Percentiles rank a stretch among this genome's conserved stretches.
Evolutionary conservation across 2,797 vertebrate genomes (phyloP).

Genomic region (Syngnathus rostellatus): DNA sequence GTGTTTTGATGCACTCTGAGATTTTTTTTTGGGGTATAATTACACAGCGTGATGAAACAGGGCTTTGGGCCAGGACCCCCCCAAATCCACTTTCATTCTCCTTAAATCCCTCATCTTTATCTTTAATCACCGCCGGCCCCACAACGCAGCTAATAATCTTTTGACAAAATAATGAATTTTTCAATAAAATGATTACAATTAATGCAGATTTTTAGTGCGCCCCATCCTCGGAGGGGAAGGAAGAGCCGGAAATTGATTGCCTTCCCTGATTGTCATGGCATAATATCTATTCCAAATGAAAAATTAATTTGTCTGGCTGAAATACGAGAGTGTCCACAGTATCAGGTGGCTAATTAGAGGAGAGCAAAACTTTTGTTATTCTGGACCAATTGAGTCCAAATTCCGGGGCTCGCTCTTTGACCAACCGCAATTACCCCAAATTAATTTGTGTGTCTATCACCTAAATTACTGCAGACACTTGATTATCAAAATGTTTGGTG

Average conservation of each 20-base stretch:
- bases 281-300: constrained; percentile 52
- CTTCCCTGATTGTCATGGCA: constrained; percentile 35
- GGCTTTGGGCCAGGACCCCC: background rate
- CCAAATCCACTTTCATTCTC: background rate
- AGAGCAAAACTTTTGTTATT: no score
- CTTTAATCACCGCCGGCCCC: background rate
- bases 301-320: constrained; percentile 34
- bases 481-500: no score
- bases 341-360: background rate
- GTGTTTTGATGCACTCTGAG: constrained; percentile 78
- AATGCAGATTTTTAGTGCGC: constrained; percentile 4
- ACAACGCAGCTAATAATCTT: constrained; percentile 34
- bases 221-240: background rate
- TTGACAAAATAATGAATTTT: constrained; percentile 6
- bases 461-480: no score
- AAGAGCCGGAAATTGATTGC: constrained; percentile 21
- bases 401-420: no score
- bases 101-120: background rate
- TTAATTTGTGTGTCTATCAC: no score
- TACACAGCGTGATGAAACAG: constrained; percentile 72
- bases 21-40: constrained; percentile 65
- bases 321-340: background rate
- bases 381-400: no score
- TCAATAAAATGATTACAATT: constrained; percentile 1
- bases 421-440: no score